Evolutionary conservation across 2,113 vertebrate species (phyloP), one percentile per base, ranked within the genome.

Genomic region (Blennius ocellaris): DNA sequence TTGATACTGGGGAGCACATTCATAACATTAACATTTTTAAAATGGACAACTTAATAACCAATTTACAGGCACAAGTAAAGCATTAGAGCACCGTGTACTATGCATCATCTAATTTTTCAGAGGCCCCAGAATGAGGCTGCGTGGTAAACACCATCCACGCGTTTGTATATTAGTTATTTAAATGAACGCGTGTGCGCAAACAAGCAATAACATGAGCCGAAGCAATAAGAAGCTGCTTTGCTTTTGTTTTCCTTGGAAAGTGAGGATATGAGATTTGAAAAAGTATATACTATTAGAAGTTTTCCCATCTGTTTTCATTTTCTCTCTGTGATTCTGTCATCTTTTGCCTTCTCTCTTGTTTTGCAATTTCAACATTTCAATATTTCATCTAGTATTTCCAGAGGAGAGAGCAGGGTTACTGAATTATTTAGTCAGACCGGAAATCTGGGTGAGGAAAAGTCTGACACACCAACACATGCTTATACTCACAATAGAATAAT

Each of bases 351-450:
- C 47, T n/a, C 30, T 17, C 38, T 11, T 47, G 16, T 55, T 41
- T n/a, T 71, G 82, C 83, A 84, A 83, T 92, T 82, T 84, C 77
- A 80, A 81, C 81, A 83, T 89, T 86, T 89, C 86, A 87, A 90
- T 84, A 89, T 86, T 90, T 86, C 58, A 84, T 90, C 78, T 87
- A 80, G 88, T 84, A 89, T 87, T 88, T 85, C 80, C 78, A 52
- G 56, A 81, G 79, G 85, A 80, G 69, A 79, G 85, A 84, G 83
- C 64, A 60, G 65, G 17, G 45, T 65, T 52, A 37, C 57, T 92
- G 81, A 92, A 92, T 92, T 86, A 92, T 92, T 90, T 82, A 91
- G 49, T 54, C 43, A 48, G 59, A 47, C 36, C 21, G 39, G 77
- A 91, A 84, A 89, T 90, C 80, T 85, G 73, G 67, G 68, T 70